Evolutionary conservation across 2,113 vertebrate species (phyloP).

Genomic region (Martes martes): DNA sequence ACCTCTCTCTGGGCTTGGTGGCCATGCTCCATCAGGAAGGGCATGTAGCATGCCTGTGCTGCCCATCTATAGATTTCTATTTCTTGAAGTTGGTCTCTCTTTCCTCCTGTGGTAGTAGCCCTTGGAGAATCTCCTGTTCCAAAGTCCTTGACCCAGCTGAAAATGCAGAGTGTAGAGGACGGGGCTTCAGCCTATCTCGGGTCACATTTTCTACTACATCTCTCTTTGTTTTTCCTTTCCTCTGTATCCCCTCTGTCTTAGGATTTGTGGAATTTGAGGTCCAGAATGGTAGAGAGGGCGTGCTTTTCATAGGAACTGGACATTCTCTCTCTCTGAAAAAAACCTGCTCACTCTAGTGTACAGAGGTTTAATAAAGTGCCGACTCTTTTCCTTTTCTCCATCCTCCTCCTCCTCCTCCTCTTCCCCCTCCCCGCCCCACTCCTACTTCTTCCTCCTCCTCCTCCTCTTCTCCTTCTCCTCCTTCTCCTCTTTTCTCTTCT

Average conservation of each 20-base stretch:
- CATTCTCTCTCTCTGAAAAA: neutral
- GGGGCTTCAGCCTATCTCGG: neutral
- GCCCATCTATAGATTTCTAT: neutral
- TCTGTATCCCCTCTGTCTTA: neutral
- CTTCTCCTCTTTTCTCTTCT: neutral
- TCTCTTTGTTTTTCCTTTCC: neutral
- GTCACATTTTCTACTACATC: neutral
- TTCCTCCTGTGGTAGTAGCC: neutral
- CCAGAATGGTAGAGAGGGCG: neutral
- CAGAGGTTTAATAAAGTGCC: neutral
- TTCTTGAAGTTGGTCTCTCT: neutral
- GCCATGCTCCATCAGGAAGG: neutral
- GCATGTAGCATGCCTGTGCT: rapidly evolving
- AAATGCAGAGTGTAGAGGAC: neutral
- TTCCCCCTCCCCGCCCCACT: rapidly evolving
- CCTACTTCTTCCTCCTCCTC: neutral
- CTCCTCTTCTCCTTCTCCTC: neutral
- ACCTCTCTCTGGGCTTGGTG: neutral
- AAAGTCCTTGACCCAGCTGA: neutral
- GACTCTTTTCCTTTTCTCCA: neutral
- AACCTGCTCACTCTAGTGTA: neutral
- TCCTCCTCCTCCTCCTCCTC: neutral
- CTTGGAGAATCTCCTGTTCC: neutral
- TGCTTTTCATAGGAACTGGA: neutral
- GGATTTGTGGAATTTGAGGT: neutral